Percentiles rank a stretch among this genome's conserved stretches.
phyloP scores from a whole-genome alignment of 2,888 invertebrate genomes.

The Gortyna flavago region DNA sequence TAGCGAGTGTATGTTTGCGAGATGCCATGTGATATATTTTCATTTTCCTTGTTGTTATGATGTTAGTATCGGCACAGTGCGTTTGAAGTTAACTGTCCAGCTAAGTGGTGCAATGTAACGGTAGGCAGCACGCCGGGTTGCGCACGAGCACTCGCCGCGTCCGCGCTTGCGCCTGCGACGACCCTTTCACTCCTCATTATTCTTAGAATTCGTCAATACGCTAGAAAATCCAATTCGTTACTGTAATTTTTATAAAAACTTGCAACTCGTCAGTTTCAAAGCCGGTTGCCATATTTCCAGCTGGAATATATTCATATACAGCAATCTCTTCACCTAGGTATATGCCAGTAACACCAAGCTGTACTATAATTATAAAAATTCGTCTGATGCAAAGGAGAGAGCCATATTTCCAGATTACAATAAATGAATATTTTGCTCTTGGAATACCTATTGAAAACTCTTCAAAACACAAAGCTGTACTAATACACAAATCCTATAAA shows the following conservation, averaged over 20 bases:
- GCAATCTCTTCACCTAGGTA: background rate
- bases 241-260: constrained; percentile 52
- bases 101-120: constrained; percentile 84
- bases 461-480: constrained; percentile 9
- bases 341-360: background rate
- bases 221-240: constrained; percentile 79
- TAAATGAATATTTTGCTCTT: background rate
- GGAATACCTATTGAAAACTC: background rate
- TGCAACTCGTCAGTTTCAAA: constrained; percentile 1
- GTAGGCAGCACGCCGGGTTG: constrained; percentile 77
- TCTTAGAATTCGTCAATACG: constrained; percentile 75
- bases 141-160: constrained; percentile 76
- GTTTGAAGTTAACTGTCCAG: constrained; percentile 78
- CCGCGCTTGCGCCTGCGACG: constrained; percentile 55
- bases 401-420: background rate
- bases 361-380: background rate
- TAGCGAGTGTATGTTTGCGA: constrained; percentile 19
- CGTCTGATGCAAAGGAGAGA: background rate
- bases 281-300: constrained; percentile 2
- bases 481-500: background rate
- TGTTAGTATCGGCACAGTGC: constrained; percentile 50
- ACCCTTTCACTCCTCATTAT: constrained; percentile 68
- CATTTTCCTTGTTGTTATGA: constrained; percentile 49
- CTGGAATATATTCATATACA: background rate
- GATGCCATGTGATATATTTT: constrained; percentile 43